These are phyloP conservation scores for Poeciliopsis turneri DNA, from an alignment of 2,797 vertebrate genomes.

Conservation along the genomic window DNA sequence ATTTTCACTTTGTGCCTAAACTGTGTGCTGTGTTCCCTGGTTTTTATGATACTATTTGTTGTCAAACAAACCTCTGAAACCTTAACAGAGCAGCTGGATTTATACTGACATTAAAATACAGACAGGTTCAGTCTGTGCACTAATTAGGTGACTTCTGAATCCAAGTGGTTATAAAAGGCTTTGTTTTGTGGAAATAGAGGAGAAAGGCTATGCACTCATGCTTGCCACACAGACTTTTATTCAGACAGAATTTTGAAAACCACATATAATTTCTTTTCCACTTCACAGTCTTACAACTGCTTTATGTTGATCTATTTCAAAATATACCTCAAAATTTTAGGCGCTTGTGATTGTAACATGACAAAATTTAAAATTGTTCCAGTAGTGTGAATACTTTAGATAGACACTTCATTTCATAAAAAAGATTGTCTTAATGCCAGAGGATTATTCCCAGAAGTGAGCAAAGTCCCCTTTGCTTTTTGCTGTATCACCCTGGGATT, in stretches of 20 bases:
- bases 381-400: background rate
- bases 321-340: background rate
- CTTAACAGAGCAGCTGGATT: background rate
- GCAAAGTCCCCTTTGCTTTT: constrained; percentile 13
- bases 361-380: background rate
- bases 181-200: background rate
- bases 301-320: background rate
- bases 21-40: background rate
- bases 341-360: background rate
- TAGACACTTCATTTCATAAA: background rate
- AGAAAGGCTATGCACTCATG: too few relatives aligned
- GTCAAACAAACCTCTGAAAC: background rate
- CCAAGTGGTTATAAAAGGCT: background rate
- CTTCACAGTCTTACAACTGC: background rate
- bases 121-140: background rate
- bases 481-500: constrained; percentile 33
- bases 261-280: background rate
- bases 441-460: constrained; percentile 20
- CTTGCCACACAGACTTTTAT: background rate
- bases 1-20: background rate
- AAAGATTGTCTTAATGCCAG: background rate
- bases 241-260: background rate
- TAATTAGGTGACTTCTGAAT: background rate
- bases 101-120: background rate
- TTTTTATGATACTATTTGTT: background rate